These are phyloP conservation scores for Cyclura pinguis DNA, from an alignment of 2,797 vertebrate species.

Conservation along the genomic window DNA sequence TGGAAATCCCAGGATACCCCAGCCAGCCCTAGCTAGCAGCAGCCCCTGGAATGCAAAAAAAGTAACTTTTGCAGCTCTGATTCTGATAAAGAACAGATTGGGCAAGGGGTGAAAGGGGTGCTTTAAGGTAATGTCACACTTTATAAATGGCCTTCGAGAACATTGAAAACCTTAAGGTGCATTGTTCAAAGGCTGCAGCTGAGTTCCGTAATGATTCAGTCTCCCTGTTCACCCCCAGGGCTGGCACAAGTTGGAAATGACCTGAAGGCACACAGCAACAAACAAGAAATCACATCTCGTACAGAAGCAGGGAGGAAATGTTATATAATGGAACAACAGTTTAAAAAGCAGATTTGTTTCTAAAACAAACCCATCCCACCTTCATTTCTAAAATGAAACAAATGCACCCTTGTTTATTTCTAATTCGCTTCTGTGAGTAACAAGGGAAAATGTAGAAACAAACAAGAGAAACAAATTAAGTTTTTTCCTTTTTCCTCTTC, in stretches of 20 bases:
- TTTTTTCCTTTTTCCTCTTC: not conserved
- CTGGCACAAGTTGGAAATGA: not conserved
- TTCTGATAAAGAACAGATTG: not conserved
- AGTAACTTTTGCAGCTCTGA: too few relatives aligned
- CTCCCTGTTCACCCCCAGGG: not conserved
- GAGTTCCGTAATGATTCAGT: not conserved
- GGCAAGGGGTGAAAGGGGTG: not conserved
- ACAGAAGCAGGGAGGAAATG: not conserved
- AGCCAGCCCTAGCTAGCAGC: too few relatives aligned
- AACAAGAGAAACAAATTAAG: not conserved
- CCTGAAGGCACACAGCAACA: not conserved
- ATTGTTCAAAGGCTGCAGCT: not conserved
- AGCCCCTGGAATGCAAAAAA: not conserved
- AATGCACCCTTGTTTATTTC: not conserved
- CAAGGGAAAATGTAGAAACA: too few relatives aligned
- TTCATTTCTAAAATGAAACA: constrained; percentile 2
- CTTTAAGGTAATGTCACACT: not conserved
- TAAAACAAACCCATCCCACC: not conserved
- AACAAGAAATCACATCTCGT: not conserved
- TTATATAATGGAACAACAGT: not conserved
- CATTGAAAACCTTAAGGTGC: not conserved
- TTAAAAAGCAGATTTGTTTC: not conserved
- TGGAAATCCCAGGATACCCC: too few relatives aligned
- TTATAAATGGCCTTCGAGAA: not conserved
- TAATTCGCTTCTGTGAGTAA: not conserved